These are phyloP conservation scores for Cavia aperea DNA, from an alignment of 2,113 vertebrate species.

Conservation along the genomic window DNA sequence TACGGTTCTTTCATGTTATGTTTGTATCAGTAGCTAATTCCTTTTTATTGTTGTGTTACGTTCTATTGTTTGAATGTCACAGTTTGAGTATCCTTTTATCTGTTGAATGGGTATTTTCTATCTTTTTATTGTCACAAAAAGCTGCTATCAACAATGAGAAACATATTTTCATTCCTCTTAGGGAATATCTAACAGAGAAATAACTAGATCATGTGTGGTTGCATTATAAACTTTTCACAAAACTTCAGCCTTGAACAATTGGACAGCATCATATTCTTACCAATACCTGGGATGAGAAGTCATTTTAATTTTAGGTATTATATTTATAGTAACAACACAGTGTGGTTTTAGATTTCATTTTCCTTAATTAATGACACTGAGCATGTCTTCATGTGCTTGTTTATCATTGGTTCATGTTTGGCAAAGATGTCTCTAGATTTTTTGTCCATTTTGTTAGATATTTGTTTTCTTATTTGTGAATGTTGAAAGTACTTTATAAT, in stretches of 20 bases:
- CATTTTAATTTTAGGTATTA: constrained; percentile 6
- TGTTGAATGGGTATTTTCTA: not conserved
- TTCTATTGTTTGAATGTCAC: not conserved
- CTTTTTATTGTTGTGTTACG: not conserved
- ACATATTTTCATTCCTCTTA: not conserved
- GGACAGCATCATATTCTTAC: not conserved
- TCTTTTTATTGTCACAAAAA: not conserved
- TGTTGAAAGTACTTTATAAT: not conserved
- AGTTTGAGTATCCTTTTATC: not conserved
- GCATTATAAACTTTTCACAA: not conserved
- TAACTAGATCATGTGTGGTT: not conserved
- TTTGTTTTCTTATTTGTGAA: not conserved
- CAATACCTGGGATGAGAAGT: not conserved
- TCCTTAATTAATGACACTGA: not conserved
- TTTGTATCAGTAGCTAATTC: not conserved
- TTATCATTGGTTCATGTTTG: not conserved
- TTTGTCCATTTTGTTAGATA: not conserved
- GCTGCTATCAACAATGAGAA: not conserved
- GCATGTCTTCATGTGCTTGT: not conserved
- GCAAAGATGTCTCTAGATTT: not conserved
- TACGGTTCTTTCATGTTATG: not conserved
- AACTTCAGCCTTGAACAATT: not conserved
- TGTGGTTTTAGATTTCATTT: not conserved
- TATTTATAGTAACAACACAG: not conserved
- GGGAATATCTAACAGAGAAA: not conserved